Conservation (phyloP, 2,888 invertebrate genomes). For the Cantharis lateralis region DNA sequence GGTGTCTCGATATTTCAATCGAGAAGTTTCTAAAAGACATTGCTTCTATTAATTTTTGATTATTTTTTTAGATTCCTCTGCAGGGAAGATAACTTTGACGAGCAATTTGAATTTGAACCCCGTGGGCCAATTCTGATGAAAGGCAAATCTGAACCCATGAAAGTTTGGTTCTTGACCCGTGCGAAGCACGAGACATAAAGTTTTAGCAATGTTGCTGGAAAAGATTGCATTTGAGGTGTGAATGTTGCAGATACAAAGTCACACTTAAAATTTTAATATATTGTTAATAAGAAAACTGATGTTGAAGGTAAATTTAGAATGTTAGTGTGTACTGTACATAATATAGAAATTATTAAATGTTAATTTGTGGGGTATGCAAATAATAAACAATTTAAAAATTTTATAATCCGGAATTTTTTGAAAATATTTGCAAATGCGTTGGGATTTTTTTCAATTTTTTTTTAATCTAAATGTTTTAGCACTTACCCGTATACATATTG, state of each 20-base stretch:
- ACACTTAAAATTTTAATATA: not conserved
- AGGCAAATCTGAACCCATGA: slow-evolving; percentile 92
- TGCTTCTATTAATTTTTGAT: not conserved
- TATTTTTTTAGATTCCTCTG: slow-evolving; percentile 72
- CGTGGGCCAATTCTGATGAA: slow-evolving; percentile 92
- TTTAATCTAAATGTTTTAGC: too few relatives aligned
- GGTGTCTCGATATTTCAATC: not conserved
- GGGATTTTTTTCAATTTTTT: too few relatives aligned
- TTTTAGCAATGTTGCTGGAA: not conserved
- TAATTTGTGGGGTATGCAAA: not conserved
- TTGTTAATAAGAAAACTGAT: not conserved
- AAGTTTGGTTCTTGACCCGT: slow-evolving; percentile 83
- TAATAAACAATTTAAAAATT: too few relatives aligned
- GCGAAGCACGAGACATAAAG: slow-evolving; percentile 4
- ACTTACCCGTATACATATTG: too few relatives aligned
- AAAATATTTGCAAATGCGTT: too few relatives aligned
- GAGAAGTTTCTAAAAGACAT: not conserved
- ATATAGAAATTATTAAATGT: not conserved
- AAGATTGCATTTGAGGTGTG: slow-evolving; percentile 4
- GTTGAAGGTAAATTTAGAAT: not conserved
- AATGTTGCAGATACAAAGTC: slow-evolving; percentile 1
- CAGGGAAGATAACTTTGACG: slow-evolving; percentile 81
- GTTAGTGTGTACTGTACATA: not conserved
- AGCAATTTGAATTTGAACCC: slow-evolving; percentile 81
- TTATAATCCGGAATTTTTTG: too few relatives aligned